These are phyloP conservation scores for Anoura caudifer DNA, from an alignment of 2,113 vertebrate species.

Conservation along the genomic window DNA sequence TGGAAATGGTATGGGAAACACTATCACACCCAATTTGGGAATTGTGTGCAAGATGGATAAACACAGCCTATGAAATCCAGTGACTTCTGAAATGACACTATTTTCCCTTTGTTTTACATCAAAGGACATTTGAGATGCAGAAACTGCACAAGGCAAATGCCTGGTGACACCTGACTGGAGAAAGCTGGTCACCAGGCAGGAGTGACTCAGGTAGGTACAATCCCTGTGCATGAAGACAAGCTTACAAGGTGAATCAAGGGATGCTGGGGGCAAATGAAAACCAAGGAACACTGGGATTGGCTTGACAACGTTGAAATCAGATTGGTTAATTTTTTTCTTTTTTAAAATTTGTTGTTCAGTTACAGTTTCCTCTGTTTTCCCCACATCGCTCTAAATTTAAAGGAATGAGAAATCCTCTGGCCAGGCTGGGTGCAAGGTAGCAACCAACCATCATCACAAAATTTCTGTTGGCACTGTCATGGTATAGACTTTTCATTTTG, in stretches of 20 bases:
- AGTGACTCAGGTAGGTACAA: neutral
- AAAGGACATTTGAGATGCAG: neutral
- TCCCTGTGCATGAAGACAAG: neutral
- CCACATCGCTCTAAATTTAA: neutral
- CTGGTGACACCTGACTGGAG: neutral
- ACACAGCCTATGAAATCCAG: neutral
- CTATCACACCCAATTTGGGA: neutral
- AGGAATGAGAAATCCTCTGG: neutral
- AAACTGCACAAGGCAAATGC: neutral
- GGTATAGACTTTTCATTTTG: neutral
- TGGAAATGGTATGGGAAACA: neutral
- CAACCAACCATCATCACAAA: neutral
- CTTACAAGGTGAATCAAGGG: neutral
- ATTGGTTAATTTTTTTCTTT: neutral
- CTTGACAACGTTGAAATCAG: neutral
- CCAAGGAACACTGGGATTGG: neutral
- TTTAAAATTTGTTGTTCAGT: no score
- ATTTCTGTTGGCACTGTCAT: neutral
- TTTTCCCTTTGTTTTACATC: neutral
- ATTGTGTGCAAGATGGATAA: neutral
- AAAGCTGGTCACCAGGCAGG: neutral
- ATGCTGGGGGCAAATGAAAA: neutral
- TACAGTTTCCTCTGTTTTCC: no score
- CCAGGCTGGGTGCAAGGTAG: neutral
- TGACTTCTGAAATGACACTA: neutral